Evolutionary conservation across 2,113 vertebrate species (phyloP).

Genomic region (Equus przewalskii): DNA sequence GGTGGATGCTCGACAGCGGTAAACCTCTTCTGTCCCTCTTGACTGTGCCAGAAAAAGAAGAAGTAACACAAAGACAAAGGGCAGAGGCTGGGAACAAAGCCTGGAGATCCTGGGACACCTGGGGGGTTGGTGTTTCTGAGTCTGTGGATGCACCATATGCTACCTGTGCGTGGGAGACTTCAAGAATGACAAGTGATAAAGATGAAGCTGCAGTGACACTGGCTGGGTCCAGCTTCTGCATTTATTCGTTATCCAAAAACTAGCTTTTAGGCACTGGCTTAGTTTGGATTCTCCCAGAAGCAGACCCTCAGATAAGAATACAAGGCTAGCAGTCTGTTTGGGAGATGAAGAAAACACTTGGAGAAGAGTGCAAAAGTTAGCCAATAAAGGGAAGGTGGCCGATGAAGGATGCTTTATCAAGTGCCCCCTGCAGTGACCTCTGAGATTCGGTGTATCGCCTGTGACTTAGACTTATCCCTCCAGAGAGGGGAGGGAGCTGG

Average conservation of each 20-base stretch:
- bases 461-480: not conserved
- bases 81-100: not conserved
- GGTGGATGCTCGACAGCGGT: not conserved
- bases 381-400: not conserved
- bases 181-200: not conserved
- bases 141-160: not conserved
- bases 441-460: accelerated
- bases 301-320: not conserved
- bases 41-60: not conserved
- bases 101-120: not conserved
- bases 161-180: not conserved
- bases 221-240: not conserved
- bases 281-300: not conserved
- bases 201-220: not conserved
- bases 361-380: not conserved
- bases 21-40: not conserved
- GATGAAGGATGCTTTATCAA: too few species aligned
- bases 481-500: not conserved
- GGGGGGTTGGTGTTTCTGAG: not conserved
- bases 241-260: not conserved
- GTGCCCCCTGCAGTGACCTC: not conserved
- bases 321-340: not conserved
- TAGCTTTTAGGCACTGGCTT: not conserved
- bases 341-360: not conserved
- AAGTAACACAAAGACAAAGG: not conserved